A percentile compares a stretch with the other conserved stretches of the same genome.
Evolutionary conservation across 2,888 invertebrate genomes (phyloP).

Genomic region (Coenonympha glycerion): DNA sequence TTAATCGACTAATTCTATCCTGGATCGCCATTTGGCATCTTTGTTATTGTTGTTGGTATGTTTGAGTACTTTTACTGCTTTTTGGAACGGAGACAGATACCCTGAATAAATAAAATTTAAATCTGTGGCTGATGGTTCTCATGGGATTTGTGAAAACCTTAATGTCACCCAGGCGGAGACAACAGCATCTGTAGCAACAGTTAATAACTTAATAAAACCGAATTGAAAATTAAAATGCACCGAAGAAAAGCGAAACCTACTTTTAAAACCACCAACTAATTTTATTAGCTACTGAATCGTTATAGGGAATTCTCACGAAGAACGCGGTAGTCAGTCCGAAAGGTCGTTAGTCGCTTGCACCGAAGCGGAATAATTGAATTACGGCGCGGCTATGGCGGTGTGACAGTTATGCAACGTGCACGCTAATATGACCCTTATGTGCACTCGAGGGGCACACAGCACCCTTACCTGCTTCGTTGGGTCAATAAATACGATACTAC

Average conservation of each 20-base stretch:
- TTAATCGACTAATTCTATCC: too few species aligned
- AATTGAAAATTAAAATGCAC: not conserved
- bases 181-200: too few species aligned
- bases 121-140: too few species aligned
- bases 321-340: constrained; percentile 35
- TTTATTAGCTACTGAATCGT: constrained; percentile 21
- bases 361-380: constrained; percentile 66
- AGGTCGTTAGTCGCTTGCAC: constrained; percentile 65
- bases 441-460: constrained; percentile 10
- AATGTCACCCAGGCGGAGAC: too few species aligned
- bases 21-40: too few species aligned
- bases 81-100: too few species aligned
- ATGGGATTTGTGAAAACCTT: too few species aligned
- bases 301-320: constrained; percentile 21
- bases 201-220: not conserved
- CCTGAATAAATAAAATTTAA: too few species aligned
- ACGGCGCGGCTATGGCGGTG: constrained; percentile 45
- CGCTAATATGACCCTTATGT: constrained; percentile 34
- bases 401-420: constrained; percentile 41
- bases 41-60: too few species aligned
- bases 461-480: not conserved
- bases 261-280: constrained; percentile 13
- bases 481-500: constrained; percentile 1
- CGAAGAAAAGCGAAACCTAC: not conserved
- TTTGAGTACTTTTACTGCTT: too few species aligned